Evolutionary conservation across 2,113 vertebrate genomes (phyloP), one percentile per base, ranked within the genome.

Genomic region (Reinhardtius hippoglossoides): DNA sequence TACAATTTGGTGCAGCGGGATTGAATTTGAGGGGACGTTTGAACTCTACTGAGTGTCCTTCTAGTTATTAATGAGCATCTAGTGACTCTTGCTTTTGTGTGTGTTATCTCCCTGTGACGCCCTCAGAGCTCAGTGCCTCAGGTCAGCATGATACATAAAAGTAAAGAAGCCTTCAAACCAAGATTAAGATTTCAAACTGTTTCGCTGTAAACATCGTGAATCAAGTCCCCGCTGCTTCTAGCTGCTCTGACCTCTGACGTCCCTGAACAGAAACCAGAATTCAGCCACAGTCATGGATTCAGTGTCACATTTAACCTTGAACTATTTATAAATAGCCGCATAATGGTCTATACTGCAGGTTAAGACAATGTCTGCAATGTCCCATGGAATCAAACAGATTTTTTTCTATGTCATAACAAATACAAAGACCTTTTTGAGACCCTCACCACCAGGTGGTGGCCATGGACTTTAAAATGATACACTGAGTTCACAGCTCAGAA

Each of bases 371-470:
- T 44, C 42, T 14, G 42, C 14, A 44, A 14, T 44, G 42, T 44
- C 10, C 42, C 52, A 55, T 46, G 10, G 44, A 46, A 35, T 35
- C 35, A 8, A 35, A 35, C 31, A 1, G 31, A 35, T 35, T 35
- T 27, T 35, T 35, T 16, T 67, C 37, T 15, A 3, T 31, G 5
- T 58, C 61, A 20, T 56, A 2, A 61, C 10, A 52, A 24, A 50
- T 27, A 50, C 23, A 65, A 27, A 35, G 3, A 58, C 50, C 69
- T 76, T 37, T 37, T 37, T 37, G 35, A 46, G 63, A 0, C 31
- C 20, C 35, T 87, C 54, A 74, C 87, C 87, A 91, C 79, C 81
- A 89, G 85, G 79, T 84, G 85, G 89, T 44, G 87, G 42, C 71
- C 71, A 73, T 48, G 68, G 42, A 55, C 83, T 71, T 83, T 52